Base-by-base conservation (phyloP, 2,888 invertebrate species). In the Trichacis sp. region DNA sequence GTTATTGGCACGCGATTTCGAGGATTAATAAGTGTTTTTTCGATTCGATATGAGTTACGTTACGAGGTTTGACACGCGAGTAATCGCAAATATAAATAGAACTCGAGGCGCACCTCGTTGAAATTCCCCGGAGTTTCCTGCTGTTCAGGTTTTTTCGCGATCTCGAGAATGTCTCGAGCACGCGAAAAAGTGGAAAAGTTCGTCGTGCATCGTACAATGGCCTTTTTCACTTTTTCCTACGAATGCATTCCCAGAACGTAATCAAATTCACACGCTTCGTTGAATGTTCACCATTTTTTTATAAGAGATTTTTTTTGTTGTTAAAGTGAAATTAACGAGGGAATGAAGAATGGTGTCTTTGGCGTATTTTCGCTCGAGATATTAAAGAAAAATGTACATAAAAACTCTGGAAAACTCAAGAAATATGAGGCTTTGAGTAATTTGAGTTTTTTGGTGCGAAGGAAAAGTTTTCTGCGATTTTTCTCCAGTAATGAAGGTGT, bases 41-140 rank as follows among this genome's bases (percentile, higher is more conserved):
- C 24, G 24, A 24, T 5, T 3, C 24, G 24, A 24, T 8, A 8
- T 24, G 4, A 8, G 36, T 67, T 56, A 50, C 56, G 45, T 63
- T 36, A 51, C 19, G 47, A 53, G 53, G 54, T 53, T 56, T 20
- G 49, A 57, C 48, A 40, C 49, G 36, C 47, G 52, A 54, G 50
- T 58, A 46, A 56, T 55, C 45, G 56, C 55, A 60, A 53, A 56
- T 60, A 64, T 56, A 64, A 58, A 64, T 56, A 60, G 56, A 24
- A 64, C 52, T 52, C 40, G 40, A 64, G 51, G 45, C 51, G 51
- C 48, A 56, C 49, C 40, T 56, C 24, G 30, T 29, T 11, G 49
- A 49, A 54, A 60, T 63, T 57, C 54, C 54, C 36, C 48, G 19
- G 51, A 60, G 54, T 60, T 56, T 57, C 53, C 57, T 51, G 33